Evolutionary conservation across 2,113 vertebrate genomes (phyloP), one percentile per base, ranked within the genome.

Genomic region (Gymnorhina tibicen): DNA sequence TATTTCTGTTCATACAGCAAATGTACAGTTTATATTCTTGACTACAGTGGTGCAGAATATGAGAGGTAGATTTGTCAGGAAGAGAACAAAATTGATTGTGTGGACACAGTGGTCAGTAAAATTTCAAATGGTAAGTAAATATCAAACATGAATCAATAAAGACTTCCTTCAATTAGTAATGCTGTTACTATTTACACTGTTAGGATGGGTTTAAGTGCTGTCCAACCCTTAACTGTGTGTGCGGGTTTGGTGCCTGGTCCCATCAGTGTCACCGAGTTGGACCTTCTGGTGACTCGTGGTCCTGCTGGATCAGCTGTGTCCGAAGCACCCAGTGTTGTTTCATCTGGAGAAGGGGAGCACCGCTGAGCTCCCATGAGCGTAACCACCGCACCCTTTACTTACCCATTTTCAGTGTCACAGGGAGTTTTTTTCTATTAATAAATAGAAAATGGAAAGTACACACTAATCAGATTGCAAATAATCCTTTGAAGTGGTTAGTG

Each of bases 351-450:
- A 63, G 68, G 42, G 5, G 6, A 77, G 49, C n/a, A 3, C 8
- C 3, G 14, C 67, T 15, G 2, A 0, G 16, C 8, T 17, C 9
- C 42, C 3, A 11, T 2, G 16, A 10, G 2, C 0, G 0, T 1
- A 8, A 30, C 35, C 53, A 9, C 7, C 2, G 2, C 1, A 4
- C 8, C 55, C 41, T 19, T 15, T 19, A 50, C 30, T 20, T 9
- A 19, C 42, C 27, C 2, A 0, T 11, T 24, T 28, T 7, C 47
- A 47, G 3, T 1, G 9, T 12, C 23, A 39, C 27, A 2, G 27
- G 7, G n/a, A 52, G 15, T 2, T 33, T 15, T 13, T 82, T 56
- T 26, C 22, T 47, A 0, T 62, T 33, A 22, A 55, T 77, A 44
- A 22, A 1, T 3, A 47, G 35, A 13, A 55, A 64, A 50, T 7